These are phyloP conservation scores for Perca schrenkii DNA, from an alignment of 2,113 vertebrate genomes.

Conservation along the genomic window DNA sequence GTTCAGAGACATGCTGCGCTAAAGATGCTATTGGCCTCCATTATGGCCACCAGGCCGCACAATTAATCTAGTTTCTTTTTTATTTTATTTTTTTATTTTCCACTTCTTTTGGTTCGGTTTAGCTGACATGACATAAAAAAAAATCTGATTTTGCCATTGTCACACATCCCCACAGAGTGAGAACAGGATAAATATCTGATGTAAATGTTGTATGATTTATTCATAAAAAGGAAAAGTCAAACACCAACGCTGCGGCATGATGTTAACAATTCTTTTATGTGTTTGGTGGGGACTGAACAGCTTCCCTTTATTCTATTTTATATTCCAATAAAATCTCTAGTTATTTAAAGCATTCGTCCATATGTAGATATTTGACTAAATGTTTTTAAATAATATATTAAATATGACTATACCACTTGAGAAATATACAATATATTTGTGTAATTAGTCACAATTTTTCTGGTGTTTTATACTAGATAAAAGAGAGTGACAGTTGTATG, in stretches of 20 bases:
- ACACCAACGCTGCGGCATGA: not conserved
- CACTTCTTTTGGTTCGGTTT: not conserved
- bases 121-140: not conserved
- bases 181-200: not conserved
- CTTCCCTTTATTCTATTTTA: not conserved
- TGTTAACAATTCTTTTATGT: not conserved
- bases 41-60: too few species aligned
- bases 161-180: not conserved
- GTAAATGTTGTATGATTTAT: not conserved
- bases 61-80: not conserved
- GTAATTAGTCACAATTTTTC: not conserved
- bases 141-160: not conserved
- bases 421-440: constrained; percentile 8
- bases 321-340: not conserved
- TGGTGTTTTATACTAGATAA: constrained; percentile 7
- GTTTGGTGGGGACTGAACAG: constrained; percentile 9
- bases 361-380: not conserved
- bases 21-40: not conserved
- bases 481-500: constrained; percentile 53
- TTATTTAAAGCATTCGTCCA: not conserved
- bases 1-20: not conserved
- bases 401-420: not conserved
- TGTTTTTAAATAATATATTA: constrained; percentile 29
- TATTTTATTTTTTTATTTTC: not conserved
- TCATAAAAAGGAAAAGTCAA: not conserved